phyloP scores from a whole-genome alignment of 2,113 vertebrate genomes.

The Ciconia boyciana region DNA sequence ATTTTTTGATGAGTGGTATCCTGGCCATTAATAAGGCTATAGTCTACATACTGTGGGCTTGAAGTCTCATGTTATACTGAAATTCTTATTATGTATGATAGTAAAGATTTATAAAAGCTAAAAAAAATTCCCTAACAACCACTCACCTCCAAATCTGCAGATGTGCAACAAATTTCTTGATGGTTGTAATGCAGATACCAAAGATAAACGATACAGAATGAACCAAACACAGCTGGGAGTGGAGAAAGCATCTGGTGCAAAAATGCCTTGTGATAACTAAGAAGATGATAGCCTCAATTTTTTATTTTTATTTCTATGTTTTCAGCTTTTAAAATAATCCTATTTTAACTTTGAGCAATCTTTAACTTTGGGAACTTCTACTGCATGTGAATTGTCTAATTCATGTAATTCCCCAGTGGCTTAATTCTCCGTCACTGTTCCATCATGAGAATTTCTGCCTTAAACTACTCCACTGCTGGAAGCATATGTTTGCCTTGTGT shows the following conservation, averaged over 20 bases:
- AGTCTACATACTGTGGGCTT: background rate
- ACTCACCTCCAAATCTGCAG: background rate
- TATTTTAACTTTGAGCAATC: background rate
- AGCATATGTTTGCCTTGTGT: background rate
- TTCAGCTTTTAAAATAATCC: background rate
- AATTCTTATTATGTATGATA: background rate
- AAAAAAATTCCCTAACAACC: background rate
- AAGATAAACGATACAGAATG: background rate
- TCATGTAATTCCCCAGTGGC: background rate
- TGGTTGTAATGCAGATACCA: background rate
- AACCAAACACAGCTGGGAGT: background rate
- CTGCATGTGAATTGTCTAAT: background rate
- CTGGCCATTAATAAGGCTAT: background rate
- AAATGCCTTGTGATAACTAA: background rate
- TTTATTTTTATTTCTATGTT: background rate
- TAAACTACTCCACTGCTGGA: background rate
- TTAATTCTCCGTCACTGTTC: background rate
- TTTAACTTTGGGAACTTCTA: background rate
- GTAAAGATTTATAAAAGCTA: background rate
- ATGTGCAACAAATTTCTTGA: background rate
- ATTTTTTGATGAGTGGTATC: background rate
- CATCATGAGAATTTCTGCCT: background rate
- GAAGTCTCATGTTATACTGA: background rate
- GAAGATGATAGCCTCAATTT: background rate
- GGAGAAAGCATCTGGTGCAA: background rate